Base-by-base conservation (phyloP, 1,140 invertebrate species). In the Scaptomyza hsui region DNA sequence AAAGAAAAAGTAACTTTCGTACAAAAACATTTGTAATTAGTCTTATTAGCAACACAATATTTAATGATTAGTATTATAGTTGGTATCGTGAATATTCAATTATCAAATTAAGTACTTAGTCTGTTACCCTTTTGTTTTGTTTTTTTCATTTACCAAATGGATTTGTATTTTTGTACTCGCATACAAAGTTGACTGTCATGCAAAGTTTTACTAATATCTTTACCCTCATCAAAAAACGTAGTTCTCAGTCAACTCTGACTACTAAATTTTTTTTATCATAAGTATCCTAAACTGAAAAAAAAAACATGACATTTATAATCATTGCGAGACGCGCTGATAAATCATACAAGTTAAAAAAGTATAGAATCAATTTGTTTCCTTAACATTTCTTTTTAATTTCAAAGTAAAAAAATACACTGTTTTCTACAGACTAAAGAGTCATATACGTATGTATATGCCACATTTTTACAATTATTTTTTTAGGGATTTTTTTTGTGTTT, bases 71-170 rank as follows among this genome's bases (percentile, higher is more conserved):
- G 32, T 37, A 5, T 4, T 37, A 9, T 37, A 24, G 56, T 48
- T 69, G 41, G 19, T 61, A 39, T 63, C 55, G 45, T 78, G 64
- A 56, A 81, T 78, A 76, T 16, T 55, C 15, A 67, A 68, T 72
- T 62, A 47, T 72, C 32, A 49, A 65, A 49, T 59, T 71, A 55
- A 37, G 67, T 62, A 57, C 65, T 72, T 90, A 90, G 88, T 90
- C 88, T 90, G 88, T 90, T 90, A 90, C 88, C 88, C 88, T 76
- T 29, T 75, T 75, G 61, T 68, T 76, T 76, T 71, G 49, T 21
- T 64, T 68, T 68, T 75, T 75, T 77, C 51, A 70, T 89, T 65
- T 63, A 60, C 65, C 48, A 63, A 62, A 72, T 60, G 39, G 39
- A 67, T 75, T 72, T 74, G 78, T 64, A 79, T 78, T 75, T 79